Conservation (phyloP, 2,888 invertebrate genomes). For the Rotaria socialis region DNA sequence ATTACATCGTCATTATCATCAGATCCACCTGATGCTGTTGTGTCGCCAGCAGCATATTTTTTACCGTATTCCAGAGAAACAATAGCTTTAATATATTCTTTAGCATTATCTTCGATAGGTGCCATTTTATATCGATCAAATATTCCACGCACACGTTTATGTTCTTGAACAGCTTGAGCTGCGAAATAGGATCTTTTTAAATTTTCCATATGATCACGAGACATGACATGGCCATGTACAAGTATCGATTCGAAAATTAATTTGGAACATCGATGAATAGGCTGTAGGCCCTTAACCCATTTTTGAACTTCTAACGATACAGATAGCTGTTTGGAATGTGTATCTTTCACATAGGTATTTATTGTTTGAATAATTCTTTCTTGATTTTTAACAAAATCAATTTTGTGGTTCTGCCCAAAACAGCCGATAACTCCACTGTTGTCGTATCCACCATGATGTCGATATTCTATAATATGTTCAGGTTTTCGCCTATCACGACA, state of each 20-base stretch:
- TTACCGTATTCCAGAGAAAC: neutral
- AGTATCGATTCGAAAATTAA: slow-evolving; percentile 12
- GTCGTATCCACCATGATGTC: neutral
- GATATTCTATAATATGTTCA: neutral
- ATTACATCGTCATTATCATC: neutral
- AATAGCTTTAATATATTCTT: neutral
- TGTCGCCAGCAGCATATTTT: neutral
- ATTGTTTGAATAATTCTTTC: neutral
- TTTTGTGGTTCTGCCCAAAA: neutral
- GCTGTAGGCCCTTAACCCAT: neutral
- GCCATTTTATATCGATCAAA: neutral
- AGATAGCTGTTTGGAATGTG: neutral
- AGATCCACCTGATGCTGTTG: too few species aligned
- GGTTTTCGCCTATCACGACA: neutral
- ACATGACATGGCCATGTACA: slow-evolving; percentile 32
- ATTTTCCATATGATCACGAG: neutral
- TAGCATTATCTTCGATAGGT: neutral
- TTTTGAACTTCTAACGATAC: neutral
- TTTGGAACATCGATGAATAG: slow-evolving; percentile 15
- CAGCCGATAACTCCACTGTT: neutral
- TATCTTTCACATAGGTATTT: neutral
- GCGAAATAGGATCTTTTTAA: neutral
- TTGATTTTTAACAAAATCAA: slow-evolving; percentile 1
- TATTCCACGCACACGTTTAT: neutral
- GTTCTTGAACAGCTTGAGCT: slow-evolving; percentile 24